phyloP scores from a whole-genome alignment of 1,140 invertebrate genomes.

The Argopecten irradians region DNA sequence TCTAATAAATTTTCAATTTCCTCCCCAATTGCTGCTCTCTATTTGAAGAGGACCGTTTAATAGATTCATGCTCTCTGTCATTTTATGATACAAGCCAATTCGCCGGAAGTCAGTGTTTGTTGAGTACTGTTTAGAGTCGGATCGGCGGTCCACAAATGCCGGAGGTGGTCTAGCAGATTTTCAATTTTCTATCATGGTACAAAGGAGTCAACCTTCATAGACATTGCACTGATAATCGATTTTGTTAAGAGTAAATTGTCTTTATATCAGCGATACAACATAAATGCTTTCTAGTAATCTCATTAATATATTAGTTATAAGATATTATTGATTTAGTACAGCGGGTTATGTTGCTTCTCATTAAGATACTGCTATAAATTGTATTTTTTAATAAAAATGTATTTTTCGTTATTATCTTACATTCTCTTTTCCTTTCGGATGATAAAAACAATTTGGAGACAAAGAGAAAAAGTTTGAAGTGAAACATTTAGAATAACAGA shows the following conservation, averaged over 20 bases:
- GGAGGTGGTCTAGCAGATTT: slow-evolving; percentile 1
- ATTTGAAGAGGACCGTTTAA: slow-evolving; percentile 10
- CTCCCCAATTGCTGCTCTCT: slow-evolving; percentile 3
- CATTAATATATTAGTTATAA: not conserved
- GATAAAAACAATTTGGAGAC: too few relatives aligned
- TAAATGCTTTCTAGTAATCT: not conserved
- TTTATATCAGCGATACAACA: not conserved
- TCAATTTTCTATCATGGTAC: not conserved
- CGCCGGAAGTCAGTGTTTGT: slow-evolving; percentile 12
- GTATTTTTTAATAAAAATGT: too few relatives aligned
- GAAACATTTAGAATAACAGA: too few relatives aligned
- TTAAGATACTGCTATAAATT: too few relatives aligned
- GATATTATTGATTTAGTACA: too few relatives aligned
- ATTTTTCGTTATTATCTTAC: too few relatives aligned
- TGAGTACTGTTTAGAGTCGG: not conserved
- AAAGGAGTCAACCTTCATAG: not conserved
- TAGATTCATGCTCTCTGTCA: slow-evolving; percentile 1
- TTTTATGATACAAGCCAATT: not conserved
- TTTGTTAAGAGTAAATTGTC: not conserved
- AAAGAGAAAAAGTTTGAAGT: too few relatives aligned
- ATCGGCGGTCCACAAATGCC: not conserved
- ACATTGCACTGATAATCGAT: not conserved
- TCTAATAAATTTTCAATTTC: slow-evolving; percentile 23
- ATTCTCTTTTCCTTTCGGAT: too few relatives aligned
- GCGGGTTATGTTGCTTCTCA: too few relatives aligned